Evolutionary conservation across 2,888 invertebrate genomes (phyloP).

Genomic region (Zygogramma bicolorata): DNA sequence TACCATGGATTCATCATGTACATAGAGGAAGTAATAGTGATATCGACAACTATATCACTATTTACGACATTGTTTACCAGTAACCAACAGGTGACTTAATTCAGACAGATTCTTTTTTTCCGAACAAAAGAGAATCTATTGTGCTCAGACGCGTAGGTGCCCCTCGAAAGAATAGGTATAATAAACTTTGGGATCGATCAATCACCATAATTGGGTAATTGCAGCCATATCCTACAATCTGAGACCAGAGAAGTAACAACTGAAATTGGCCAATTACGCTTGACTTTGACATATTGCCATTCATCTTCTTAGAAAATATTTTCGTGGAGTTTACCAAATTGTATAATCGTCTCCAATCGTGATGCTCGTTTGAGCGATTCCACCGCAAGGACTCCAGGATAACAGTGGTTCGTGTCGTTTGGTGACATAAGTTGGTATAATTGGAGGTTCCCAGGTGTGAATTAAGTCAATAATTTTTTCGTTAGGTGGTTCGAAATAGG

Average conservation of each 20-base stretch:
- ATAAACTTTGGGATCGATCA: slow-evolving; percentile 28
- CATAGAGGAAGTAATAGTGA: too few species aligned
- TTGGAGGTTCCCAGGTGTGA: too few species aligned
- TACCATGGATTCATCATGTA: too few species aligned
- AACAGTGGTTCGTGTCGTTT: neutral
- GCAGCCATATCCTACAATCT: slow-evolving; percentile 30
- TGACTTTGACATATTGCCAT: slow-evolving; percentile 40
- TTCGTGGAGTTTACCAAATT: slow-evolving; percentile 12
- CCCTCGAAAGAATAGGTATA: slow-evolving; percentile 20
- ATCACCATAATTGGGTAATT: slow-evolving; percentile 41
- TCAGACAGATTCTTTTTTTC: neutral
- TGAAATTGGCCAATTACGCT: slow-evolving; percentile 38
- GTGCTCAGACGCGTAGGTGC: slow-evolving; percentile 15
- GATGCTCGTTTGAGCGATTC: neutral
- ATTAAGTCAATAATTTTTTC: too few species aligned
- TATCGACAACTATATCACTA: too few species aligned
- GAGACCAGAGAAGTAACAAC: slow-evolving; percentile 33
- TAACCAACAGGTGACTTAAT: neutral
- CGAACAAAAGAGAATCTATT: neutral
- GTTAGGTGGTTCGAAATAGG: too few species aligned
- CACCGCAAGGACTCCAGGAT: neutral
- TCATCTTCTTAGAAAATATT: slow-evolving; percentile 34
- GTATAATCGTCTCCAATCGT: neutral
- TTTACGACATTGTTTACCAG: too few species aligned
- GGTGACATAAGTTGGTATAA: too few species aligned